Conservation (phyloP, 2,113 vertebrate genomes). For the Planiliza haematocheilus region DNA sequence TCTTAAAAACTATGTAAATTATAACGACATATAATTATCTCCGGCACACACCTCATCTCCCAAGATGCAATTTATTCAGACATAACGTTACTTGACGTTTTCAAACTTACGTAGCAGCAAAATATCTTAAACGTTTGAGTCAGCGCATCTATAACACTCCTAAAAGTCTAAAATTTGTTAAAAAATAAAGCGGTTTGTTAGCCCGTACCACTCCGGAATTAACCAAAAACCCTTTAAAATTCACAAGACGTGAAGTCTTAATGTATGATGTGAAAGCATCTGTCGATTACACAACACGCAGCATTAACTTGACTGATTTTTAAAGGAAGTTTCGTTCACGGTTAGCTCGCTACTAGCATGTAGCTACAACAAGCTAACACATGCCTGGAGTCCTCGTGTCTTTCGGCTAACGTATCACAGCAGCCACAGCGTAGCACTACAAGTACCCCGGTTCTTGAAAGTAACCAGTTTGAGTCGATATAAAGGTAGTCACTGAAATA, state of each 20-base stretch:
- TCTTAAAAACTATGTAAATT: not conserved
- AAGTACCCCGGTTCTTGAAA: not conserved
- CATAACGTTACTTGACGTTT: not conserved
- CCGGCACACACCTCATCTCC: not conserved
- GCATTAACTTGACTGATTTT: not conserved
- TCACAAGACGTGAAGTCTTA: accelerated
- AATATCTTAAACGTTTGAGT: not conserved
- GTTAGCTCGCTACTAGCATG: slow-evolving; percentile 20
- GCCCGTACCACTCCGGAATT: not conserved
- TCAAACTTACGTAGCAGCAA: accelerated
- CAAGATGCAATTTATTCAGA: no score
- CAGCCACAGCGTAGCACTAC: not conserved
- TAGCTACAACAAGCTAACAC: slow-evolving; percentile 25
- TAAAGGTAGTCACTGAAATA: not conserved
- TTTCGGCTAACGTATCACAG: not conserved
- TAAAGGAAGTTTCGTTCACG: not conserved
- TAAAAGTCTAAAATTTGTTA: not conserved
- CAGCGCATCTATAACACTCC: not conserved
- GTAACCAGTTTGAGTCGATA: not conserved
- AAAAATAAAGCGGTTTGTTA: accelerated
- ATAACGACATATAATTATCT: not conserved
- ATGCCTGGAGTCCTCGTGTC: slow-evolving; percentile 40
- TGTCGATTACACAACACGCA: no score
- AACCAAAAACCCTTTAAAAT: not conserved
- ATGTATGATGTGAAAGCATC: accelerated